Evolutionary conservation across 2,797 vertebrate genomes (phyloP), one percentile per base, ranked within the genome.

Genomic region (Cottoperca gobio): DNA sequence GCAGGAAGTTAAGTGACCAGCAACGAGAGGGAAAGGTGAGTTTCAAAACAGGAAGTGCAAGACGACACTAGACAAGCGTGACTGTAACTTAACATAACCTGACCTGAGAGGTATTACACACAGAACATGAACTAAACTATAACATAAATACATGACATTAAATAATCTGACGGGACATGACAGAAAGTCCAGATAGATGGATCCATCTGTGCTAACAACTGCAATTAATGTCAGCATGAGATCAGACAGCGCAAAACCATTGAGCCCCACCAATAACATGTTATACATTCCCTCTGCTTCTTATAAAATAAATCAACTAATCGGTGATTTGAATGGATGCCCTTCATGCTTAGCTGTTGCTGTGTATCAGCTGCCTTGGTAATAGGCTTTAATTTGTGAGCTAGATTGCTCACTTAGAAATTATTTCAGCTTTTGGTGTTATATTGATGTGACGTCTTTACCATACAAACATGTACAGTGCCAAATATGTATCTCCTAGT

Each of bases 221-320:
- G 75, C 83, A 85, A 88, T 89, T 88, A 86, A 81, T 75, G 84
- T 70, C 75, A 82, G 55, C 64, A 42, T 58, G 61, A 85, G 61
- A 81, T 84, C 43, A 70, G 70, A 70, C 58, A 19, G 39, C 14
- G 28, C 46, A 65, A 60, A 77, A 17, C 23, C 58, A 54, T 78
- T 23, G n/a, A 58, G 61, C 45, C 6, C 19, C 0, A 5, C 10
- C 53, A 40, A 48, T 62, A 57, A 50, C 11, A 58, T 73, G 76
- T 70, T n/a, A 50, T 42, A 40, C 28, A 43, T 75, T 81, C 35
- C 50, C 28, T n/a, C 13, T 7, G 42, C 48, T 53, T 45, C 62
- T 68, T 80, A 81, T 19, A 9, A 42, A 37, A 68, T 39, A 52
- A 23, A 28, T 37, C 3, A 14, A 39, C 24, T 33, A 35, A 73